A percentile compares a stretch with the other conserved stretches of the same genome.
Conservation (phyloP, 2,113 vertebrate species). For the Micromys minutus region DNA sequence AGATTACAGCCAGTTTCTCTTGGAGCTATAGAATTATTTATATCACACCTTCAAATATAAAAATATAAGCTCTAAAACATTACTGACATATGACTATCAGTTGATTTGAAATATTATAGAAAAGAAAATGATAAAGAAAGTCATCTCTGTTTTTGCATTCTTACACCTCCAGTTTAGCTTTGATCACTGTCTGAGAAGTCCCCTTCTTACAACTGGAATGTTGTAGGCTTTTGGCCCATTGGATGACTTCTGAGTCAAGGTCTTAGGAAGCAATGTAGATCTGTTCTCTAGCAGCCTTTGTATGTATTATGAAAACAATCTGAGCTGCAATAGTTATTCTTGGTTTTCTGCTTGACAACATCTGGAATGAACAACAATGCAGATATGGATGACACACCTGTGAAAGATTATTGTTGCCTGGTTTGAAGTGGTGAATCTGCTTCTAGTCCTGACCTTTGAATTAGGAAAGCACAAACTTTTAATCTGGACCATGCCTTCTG, state of each 20-base stretch:
- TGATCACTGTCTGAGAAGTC: background rate
- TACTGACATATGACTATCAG: background rate
- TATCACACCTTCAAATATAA: background rate
- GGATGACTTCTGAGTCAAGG: background rate
- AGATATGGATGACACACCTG: background rate
- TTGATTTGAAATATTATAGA: background rate
- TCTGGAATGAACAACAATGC: background rate
- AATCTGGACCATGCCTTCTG: background rate
- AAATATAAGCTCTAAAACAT: background rate
- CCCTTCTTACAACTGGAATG: background rate
- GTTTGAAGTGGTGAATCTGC: background rate
- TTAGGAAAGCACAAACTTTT: background rate
- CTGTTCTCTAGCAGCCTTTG: background rate
- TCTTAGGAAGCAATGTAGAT: background rate
- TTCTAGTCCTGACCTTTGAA: background rate
- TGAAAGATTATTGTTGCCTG: background rate
- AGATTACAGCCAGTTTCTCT: background rate
- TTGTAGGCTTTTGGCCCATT: background rate
- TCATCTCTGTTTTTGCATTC: background rate
- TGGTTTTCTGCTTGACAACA: background rate
- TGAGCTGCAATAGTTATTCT: background rate
- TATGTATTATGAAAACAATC: background rate
- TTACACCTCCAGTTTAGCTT: background rate
- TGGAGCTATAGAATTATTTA: background rate
- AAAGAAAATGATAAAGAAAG: background rate